Percentiles rank a stretch among this genome's conserved stretches.
Conservation (phyloP, 2,888 invertebrate genomes). For the Xylocampa areola region DNA sequence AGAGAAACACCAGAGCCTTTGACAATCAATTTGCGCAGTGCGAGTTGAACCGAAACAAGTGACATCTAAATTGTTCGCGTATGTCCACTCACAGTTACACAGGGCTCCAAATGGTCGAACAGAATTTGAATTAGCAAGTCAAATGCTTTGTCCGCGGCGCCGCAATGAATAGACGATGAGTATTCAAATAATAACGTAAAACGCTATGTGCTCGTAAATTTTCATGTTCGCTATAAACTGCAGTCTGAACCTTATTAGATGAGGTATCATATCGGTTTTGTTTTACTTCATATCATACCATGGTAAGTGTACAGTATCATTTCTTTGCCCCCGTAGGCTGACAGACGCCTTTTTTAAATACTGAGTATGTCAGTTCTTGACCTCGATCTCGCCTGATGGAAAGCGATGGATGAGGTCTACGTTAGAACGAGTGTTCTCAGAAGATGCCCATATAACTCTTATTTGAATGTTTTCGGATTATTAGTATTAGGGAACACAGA, state of each 20-base stretch:
- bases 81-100: slow-evolving; percentile 26
- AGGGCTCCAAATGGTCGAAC: slow-evolving; percentile 29
- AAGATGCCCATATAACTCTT: no score
- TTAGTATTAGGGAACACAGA: no score
- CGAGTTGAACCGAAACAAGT: slow-evolving; percentile 11
- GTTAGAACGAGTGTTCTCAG: no score
- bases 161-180: slow-evolving; percentile 57
- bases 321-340: no score
- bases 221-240: slow-evolving; percentile 9
- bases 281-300: slow-evolving; percentile 1
- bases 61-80: slow-evolving; percentile 28
- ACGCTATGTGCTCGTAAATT: slow-evolving; percentile 35
- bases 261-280: slow-evolving; percentile 5
- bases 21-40: slow-evolving; percentile 21
- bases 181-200: slow-evolving; percentile 35
- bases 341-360: no score
- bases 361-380: no score
- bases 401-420: no score
- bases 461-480: no score
- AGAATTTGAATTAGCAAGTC: slow-evolving; percentile 59
- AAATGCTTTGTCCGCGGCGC: slow-evolving; percentile 50
- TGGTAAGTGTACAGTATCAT: no score
- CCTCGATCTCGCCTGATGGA: no score
- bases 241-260: slow-evolving; percentile 5
- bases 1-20: background rate